Conservation (phyloP, 2,113 vertebrate species). For the Fulica atra region DNA sequence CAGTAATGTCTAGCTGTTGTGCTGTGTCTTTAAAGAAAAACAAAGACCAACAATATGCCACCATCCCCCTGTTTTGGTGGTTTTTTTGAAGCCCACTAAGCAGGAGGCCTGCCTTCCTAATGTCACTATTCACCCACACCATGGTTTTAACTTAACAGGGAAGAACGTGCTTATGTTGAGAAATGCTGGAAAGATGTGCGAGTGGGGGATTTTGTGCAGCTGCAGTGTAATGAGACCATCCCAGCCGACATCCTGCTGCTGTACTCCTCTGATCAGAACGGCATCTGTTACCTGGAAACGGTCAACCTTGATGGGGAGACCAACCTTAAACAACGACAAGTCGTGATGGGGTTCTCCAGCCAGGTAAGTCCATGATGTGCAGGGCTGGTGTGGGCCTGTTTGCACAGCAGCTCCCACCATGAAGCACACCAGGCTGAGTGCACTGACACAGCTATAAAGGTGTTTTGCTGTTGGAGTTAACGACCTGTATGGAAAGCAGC, state of each 20-base stretch:
- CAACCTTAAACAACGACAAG: conserved; percentile 90
- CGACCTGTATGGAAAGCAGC: not conserved
- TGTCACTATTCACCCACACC: not conserved
- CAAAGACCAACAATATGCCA: not conserved
- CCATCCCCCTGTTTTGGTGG: not conserved
- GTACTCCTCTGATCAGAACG: conserved; percentile 84
- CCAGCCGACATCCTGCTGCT: conserved; percentile 93
- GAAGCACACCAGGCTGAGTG: not conserved
- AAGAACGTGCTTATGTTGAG: conserved; percentile 76
- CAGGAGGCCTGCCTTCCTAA: not conserved
- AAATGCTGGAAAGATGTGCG: conserved; percentile 88
- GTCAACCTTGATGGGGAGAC: conserved; percentile 93
- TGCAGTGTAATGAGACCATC: conserved; percentile 87
- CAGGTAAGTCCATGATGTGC: conserved; percentile 30
- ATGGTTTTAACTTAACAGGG: conserved; percentile 66
- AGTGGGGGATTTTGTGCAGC: conserved; percentile 91
- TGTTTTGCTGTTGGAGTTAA: not conserved
- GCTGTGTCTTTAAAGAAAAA: not conserved
- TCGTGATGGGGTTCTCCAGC: conserved; percentile 68
- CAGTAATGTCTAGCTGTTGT: not conserved
- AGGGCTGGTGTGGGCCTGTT: not conserved
- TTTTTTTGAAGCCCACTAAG: not conserved
- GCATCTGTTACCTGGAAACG: conserved; percentile 89
- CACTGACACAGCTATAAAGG: not conserved
- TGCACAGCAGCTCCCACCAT: rapidly evolving